Evolutionary conservation across 2,888 invertebrate species (phyloP).

Genomic region (Ophonus ardosiacus): DNA sequence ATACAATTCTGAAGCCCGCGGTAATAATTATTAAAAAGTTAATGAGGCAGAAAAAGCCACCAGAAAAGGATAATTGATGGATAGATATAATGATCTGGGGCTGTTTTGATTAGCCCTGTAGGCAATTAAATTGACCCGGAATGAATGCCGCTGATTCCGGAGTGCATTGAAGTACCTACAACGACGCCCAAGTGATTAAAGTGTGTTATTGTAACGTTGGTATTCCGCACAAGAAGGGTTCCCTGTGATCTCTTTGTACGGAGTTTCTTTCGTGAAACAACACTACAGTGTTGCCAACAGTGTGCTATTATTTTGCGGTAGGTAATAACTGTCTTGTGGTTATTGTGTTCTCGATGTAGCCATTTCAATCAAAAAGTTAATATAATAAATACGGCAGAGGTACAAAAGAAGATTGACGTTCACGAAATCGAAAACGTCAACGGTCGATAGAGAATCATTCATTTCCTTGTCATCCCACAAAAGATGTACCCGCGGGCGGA

Average conservation of each 20-base stretch:
- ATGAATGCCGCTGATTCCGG: background rate
- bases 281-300: background rate
- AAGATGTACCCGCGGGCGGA: background rate
- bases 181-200: background rate
- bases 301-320: background rate
- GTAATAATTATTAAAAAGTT: slow-evolving; percentile 38
- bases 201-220: slow-evolving; percentile 13
- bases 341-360: background rate
- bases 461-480: slow-evolving; percentile 8
- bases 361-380: slow-evolving; percentile 39
- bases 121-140: background rate
- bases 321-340: background rate
- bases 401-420: slow-evolving; percentile 12
- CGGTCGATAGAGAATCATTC: slow-evolving; percentile 37
- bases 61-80: slow-evolving; percentile 10
- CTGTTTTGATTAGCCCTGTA: slow-evolving; percentile 16
- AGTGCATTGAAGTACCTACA: background rate
- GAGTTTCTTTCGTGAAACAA: slow-evolving; percentile 35
- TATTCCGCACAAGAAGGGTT: slow-evolving; percentile 11
- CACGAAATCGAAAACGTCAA: slow-evolving; percentile 34
- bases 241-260: slow-evolving; percentile 3
- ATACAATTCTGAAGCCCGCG: background rate
- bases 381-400: slow-evolving; percentile 16
- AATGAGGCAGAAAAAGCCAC: slow-evolving; percentile 23
- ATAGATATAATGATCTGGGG: background rate